phyloP scores from a whole-genome alignment of 2,888 invertebrate genomes.

The Desoria tigrina region DNA sequence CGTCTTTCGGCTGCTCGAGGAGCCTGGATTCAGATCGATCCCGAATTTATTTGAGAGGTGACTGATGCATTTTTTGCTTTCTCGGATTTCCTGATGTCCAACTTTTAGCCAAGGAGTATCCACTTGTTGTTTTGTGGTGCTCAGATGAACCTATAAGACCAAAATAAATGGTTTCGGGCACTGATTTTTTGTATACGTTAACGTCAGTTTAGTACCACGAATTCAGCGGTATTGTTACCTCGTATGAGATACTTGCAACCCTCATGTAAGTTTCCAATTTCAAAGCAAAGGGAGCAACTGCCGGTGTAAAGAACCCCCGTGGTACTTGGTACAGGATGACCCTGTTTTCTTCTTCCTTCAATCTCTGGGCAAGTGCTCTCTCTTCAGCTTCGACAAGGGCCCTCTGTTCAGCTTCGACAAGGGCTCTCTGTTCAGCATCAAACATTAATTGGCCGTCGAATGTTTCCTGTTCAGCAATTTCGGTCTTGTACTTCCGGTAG shows the following conservation, averaged over 20 bases:
- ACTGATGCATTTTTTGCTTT: constrained; percentile 37
- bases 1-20: constrained; percentile 38
- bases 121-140: background rate
- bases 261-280: constrained; percentile 52
- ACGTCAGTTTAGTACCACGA: too few species aligned
- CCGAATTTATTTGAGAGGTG: constrained; percentile 31
- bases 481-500: constrained; percentile 18
- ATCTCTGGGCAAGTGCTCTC: background rate
- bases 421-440: background rate
- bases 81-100: constrained; percentile 32
- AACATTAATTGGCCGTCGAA: background rate
- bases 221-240: too few species aligned
- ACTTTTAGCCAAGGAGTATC: constrained; percentile 45
- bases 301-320: constrained; percentile 45
- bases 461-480: background rate
- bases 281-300: constrained; percentile 46
- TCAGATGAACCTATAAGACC: constrained; percentile 7
- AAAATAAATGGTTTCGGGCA: too few species aligned
- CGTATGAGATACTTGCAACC: constrained; percentile 47
- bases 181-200: too few species aligned
- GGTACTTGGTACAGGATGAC: constrained; percentile 40
- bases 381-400: background rate
- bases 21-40: constrained; percentile 37
- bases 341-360: constrained; percentile 6
- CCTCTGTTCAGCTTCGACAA: background rate